Evolutionary conservation across 2,797 vertebrate genomes (phyloP), one percentile per base, ranked within the genome.

Genomic region (Salarias fasciatus): DNA sequence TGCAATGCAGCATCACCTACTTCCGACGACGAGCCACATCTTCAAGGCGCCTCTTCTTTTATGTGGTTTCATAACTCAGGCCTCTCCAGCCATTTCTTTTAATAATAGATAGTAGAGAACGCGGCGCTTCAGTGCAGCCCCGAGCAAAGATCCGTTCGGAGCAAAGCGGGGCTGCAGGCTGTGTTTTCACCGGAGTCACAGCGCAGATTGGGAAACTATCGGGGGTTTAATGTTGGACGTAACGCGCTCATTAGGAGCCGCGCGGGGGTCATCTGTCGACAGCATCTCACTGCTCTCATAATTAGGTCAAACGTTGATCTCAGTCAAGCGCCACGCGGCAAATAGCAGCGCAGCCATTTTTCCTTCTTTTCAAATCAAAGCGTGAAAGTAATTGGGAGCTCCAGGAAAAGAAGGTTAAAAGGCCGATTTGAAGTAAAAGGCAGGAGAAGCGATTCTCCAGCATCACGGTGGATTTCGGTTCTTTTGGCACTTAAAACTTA

Each of bases 271-370:
- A 84, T 84, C 67, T 54, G 38, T 79, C 59, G 28, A 43, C 66
- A 78, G 65, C 54, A 53, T 77, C 86, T 80, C 87, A 83, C 64
- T 72, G 11, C 75, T 66, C 63, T 54, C 71, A 77, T 77, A 83
- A 89, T 88, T 79, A 72, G 61, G 68, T 84, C 64, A 77, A 72
- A 67, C 75, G 44, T 68, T 79, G 72, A 78, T 85, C 59, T 63
- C 36, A 30, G 3, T 49, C 72, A 46, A 59, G 48, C 5, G 18
- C 63, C 72, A 69, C 18, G 45, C 28, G 61, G 42, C 2, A 35
- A 47, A 62, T 57, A 55, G n/a, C 53, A 69, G 46, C 6, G 13
- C 12, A 9, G 31, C 43, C 53, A 1, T 13, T 11, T 9, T 6
- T 9, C 10, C 9, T 51, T 10, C 13, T 11, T 31, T 56, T 64